Conservation (phyloP, 2,797 vertebrate genomes). For the Enteromius thamalakanensis region DNA sequence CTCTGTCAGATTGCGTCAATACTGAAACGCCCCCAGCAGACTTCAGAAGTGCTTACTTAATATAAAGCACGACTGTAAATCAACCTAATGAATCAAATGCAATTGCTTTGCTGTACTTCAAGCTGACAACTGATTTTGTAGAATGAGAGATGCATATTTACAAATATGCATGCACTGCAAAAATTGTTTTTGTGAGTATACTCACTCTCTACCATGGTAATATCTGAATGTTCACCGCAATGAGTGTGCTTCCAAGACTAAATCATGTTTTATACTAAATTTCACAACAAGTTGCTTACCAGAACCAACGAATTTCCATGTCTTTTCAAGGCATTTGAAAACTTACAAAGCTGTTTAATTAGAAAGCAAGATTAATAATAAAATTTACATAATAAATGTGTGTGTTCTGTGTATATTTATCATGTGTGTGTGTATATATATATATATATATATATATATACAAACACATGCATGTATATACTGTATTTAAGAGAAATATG, state of each 20-base stretch:
- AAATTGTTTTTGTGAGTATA: conserved; percentile 1
- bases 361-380: neutral
- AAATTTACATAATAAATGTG: too few relatives aligned
- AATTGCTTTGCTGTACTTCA: conserved; percentile 55
- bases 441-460: too few relatives aligned
- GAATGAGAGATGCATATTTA: conserved; percentile 45
- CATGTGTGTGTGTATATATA: too few relatives aligned
- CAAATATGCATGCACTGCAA: conserved; percentile 39
- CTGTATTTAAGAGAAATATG: too few relatives aligned
- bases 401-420: too few relatives aligned
- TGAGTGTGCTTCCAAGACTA: neutral
- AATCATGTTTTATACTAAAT: neutral
- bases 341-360: neutral
- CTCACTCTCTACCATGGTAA: neutral
- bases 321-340: neutral
- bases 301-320: neutral
- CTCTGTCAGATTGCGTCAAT: conserved; percentile 54
- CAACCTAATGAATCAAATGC: conserved; percentile 59
- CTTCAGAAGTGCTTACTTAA: conserved; percentile 59
- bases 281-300: neutral
- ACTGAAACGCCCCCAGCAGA: conserved; percentile 53
- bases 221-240: conserved; percentile 6
- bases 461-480: too few relatives aligned
- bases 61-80: conserved; percentile 53
- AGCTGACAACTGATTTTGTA: conserved; percentile 49